Evolutionary conservation across 2,797 vertebrate species (phyloP), one percentile per base, ranked within the genome.

Genomic region (Lutjanus argentimaculatus): DNA sequence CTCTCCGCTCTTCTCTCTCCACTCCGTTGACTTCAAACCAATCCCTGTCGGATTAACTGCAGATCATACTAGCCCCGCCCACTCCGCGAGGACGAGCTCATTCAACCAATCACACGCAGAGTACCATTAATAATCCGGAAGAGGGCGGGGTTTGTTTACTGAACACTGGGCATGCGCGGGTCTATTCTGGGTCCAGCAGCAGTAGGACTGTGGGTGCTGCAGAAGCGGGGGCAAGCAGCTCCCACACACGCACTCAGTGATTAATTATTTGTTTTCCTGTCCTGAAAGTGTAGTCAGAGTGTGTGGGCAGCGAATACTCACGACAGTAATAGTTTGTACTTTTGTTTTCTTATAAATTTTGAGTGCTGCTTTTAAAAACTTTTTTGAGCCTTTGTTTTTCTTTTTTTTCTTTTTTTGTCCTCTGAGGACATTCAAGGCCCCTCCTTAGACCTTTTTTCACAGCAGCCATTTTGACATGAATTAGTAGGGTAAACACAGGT

Each of bases 21-120:
- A 4, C 51, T 80, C 78, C 7, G 52, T 16, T 25, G 67, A 67
- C 63, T 87, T 70, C 62, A 48, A 21, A 53, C 61, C 83, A 71
- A 88, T 86, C 89, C 78, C 79, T 36, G 57, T 43, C 3, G 90
- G 93, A 93, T 94, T 92, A 92, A 87, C 77, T 0, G 65, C 59
- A 57, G 77, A 80, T 89, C 84, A 36, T 6, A 22, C 1, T 1
- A 45, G 36, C 75, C 17, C 87, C 88, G 86, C 91, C 93, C 83
- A 84, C 55, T 72, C 8, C 4, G 46, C 36, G 43, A 83, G 77
- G 69, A 71, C 25, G 1, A 53, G n/a, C 2, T 30, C 0, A 0
- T 2, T 78, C 40, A 64, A 69, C 93, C 93, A 94, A 95, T 93
- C 87, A 88, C 61, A 70, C 0, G 0, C 0, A 0, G 30, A 25